Base-by-base conservation (phyloP, 2,888 invertebrate species). In the Drosophila quinaria region DNA sequence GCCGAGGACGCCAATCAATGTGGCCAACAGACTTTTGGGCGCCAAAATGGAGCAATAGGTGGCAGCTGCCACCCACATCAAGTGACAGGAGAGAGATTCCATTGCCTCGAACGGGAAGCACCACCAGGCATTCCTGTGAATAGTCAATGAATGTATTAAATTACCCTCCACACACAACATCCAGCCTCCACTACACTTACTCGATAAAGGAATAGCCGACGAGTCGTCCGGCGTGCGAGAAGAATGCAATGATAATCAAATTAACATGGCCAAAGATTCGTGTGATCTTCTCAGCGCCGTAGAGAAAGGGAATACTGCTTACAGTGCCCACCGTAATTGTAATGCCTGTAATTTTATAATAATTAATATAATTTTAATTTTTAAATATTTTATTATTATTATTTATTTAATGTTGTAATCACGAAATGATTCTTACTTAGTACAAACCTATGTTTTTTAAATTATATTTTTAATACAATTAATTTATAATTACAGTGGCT, bases 11-110 rank as follows among this genome's bases (percentile, higher is more conserved):
- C 97, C 97, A 88, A 97, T 97, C 59, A 97, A 94, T 0, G 97
- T 97, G 5, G 97, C 97, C 63, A 97, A 93, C 77, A 97, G 93
- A 87, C 95, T 96, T 91, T 96, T 96, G 0, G 98, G 97, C 1
- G 97, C 96, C 81, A 97, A 93, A 91, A 96, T 94, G 13, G 97
- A 96, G 87, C 97, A 97, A 92, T 97, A 97, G 0, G 97, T 97
- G 6, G 97, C 96, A 1, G 97, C 97, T 39, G 98, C 97, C 15
- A 97, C 97, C 96, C 97, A 97, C 97, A 97, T 97, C 77, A 98
- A 93, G 89, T 97, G 97, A 25, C 97, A 96, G 0, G 97, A 97
- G 15, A 97, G 93, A 0, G 97, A 96, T 92, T 97, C 97, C 94
- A 97, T 95, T 0, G 96, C 96, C 93, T 97, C 97, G 86, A 97